Percentiles rank a stretch among this genome's conserved stretches.
These are phyloP conservation scores for Narcine bancroftii DNA, from an alignment of 2,113 vertebrate genomes.

Conservation along the genomic window DNA sequence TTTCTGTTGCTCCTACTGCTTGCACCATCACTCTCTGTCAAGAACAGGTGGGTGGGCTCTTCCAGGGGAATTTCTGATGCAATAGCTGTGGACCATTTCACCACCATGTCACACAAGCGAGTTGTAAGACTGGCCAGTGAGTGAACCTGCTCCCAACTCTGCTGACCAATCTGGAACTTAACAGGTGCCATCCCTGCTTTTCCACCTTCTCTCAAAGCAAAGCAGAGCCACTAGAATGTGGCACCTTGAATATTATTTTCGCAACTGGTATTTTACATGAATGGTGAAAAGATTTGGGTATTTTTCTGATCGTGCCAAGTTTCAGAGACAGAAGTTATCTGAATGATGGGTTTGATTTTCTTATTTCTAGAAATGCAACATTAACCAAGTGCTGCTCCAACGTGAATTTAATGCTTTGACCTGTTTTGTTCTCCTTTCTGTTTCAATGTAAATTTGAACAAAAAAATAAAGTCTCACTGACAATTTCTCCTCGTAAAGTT, in stretches of 20 bases:
- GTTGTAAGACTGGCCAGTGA: background rate
- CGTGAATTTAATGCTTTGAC: background rate
- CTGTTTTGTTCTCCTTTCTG: background rate
- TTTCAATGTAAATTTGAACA: background rate
- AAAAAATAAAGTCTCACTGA: slow-evolving; percentile 16
- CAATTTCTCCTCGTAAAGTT: background rate
- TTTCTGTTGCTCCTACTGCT: no score
- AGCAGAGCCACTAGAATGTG: background rate
- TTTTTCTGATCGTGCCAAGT: background rate
- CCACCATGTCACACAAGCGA: background rate
- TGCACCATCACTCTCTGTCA: background rate
- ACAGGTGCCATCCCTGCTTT: background rate
- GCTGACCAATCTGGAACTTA: background rate
- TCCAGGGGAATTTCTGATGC: background rate
- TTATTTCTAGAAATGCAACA: no score
- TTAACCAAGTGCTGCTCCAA: background rate
- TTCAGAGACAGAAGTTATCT: background rate
- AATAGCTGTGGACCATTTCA: background rate
- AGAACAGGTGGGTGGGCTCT: no score
- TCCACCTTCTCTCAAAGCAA: background rate
- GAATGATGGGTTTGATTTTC: background rate
- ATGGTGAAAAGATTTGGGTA: background rate
- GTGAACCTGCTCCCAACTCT: background rate
- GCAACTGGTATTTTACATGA: no score
- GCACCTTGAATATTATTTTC: background rate